Base-by-base conservation (phyloP, 2,797 vertebrate genomes). In the Morus bassanus region DNA sequence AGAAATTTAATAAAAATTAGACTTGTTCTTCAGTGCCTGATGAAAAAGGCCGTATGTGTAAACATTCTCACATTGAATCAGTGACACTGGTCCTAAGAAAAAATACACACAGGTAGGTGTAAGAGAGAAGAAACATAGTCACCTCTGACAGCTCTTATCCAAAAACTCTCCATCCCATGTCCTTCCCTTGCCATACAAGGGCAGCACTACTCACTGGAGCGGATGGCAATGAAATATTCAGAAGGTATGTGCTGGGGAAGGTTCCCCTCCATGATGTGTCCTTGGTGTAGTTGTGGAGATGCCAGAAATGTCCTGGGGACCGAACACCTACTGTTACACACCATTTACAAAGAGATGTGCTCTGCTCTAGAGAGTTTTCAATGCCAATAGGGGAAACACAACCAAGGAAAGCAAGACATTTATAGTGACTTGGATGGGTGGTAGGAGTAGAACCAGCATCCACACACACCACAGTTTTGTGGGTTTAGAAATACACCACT, bases 271-370 rank as follows among this genome's bases (percentile, higher is more conserved):
- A 15, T 53, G 41, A 69, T 8, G 17, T 46, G 13, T 76, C 35
- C 24, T 59, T 45, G 39, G n/a, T 59, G 63, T 23, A 61, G 30
- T 18, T 7, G 1, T 33, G 35, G 31, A 46, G 46, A 33, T 76
- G 51, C 15, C 80, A 93, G 65, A 72, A 65, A 2, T 18, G 27
- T 81, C 79, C 83, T 30, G 51, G 59, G 56, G 12, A 60, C 48
- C 19, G 31, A 77, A 2, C 0, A 0, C 3, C 37, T 88, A 10
- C 46, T 54, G 11, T 43, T 65, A 28, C 24, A 28, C 5, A 15
- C 22, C 23, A 13, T n/a, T 79, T 61, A 56, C 25, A 37, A 21
- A 45, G 33, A 35, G 24, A 22, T 2, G 3, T 63, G 43, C 23
- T 60, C 51, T 76, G 4, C 25, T 56, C 13, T 51, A 19, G 67